Percentiles rank a stretch among this genome's conserved stretches.
Evolutionary conservation across 2,888 invertebrate genomes (phyloP).

Genomic region (Coremacera marginata): DNA sequence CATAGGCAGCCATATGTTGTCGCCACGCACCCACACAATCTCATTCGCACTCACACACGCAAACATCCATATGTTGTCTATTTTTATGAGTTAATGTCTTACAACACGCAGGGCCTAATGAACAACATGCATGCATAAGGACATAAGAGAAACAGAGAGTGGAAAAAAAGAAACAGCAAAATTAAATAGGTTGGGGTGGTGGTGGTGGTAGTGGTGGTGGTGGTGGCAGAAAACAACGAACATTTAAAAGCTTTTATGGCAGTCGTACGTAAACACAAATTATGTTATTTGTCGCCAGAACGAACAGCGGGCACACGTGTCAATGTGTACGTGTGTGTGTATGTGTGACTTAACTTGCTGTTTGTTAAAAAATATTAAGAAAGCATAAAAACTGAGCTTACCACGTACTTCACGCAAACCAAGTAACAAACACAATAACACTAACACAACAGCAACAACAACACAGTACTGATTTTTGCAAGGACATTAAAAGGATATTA

Average conservation of each 20-base stretch:
- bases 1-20: too few relatives aligned
- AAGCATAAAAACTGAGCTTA: not conserved
- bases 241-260: conserved; percentile 5
- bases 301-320: not conserved
- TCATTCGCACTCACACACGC: too few relatives aligned
- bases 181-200: too few relatives aligned
- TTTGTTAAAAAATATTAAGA: not conserved
- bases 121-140: too few relatives aligned
- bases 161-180: too few relatives aligned
- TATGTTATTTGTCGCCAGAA: not conserved
- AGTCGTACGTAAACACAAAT: not conserved
- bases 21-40: too few relatives aligned
- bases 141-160: too few relatives aligned
- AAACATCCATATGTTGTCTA: too few relatives aligned
- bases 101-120: too few relatives aligned
- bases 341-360: not conserved
- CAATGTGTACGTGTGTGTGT: not conserved
- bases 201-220: not conserved
- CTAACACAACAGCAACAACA: too few relatives aligned
- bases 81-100: too few relatives aligned
- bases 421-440: not conserved
- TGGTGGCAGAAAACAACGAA: not conserved
- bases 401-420: not conserved
- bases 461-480: not conserved
- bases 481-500: conserved; percentile 25